Conservation (phyloP, 2,113 vertebrate genomes). For the Prunella fulvescens region DNA sequence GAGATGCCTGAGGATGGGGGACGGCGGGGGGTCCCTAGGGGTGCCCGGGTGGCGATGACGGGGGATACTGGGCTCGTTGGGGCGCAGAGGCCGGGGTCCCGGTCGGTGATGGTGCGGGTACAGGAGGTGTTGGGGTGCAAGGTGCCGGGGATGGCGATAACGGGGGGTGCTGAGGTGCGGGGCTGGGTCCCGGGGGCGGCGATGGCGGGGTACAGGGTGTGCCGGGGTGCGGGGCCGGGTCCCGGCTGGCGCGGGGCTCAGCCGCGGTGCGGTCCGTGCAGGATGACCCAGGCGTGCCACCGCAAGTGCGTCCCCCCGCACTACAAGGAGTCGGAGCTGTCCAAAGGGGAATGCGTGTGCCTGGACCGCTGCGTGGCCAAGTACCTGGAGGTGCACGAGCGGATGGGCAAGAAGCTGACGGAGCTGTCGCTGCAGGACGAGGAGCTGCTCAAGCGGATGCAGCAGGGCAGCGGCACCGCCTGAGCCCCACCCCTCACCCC, state of each 20-base stretch:
- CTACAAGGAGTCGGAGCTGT: constrained; percentile 93
- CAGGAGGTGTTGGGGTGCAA: background rate
- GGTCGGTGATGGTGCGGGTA: no score
- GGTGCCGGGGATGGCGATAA: background rate
- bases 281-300: constrained; percentile 96
- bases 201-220: background rate
- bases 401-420: constrained; percentile 90
- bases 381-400: constrained; percentile 94
- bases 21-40: no score
- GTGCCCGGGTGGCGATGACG: background rate
- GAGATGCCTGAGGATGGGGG: background rate
- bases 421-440: constrained; percentile 94
- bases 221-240: no score
- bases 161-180: background rate
- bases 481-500: background rate
- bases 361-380: constrained; percentile 96
- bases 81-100: no score
- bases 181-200: background rate
- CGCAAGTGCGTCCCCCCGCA: constrained; percentile 92
- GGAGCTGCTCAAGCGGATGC: constrained; percentile 87
- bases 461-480: constrained; percentile 58
- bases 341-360: constrained; percentile 93
- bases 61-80: no score
- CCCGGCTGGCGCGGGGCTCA: background rate
- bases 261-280: background rate